Evolutionary conservation across 2,888 invertebrate species (phyloP), one percentile per base, ranked within the genome.

Genomic region (Heterodera filipjevi): DNA sequence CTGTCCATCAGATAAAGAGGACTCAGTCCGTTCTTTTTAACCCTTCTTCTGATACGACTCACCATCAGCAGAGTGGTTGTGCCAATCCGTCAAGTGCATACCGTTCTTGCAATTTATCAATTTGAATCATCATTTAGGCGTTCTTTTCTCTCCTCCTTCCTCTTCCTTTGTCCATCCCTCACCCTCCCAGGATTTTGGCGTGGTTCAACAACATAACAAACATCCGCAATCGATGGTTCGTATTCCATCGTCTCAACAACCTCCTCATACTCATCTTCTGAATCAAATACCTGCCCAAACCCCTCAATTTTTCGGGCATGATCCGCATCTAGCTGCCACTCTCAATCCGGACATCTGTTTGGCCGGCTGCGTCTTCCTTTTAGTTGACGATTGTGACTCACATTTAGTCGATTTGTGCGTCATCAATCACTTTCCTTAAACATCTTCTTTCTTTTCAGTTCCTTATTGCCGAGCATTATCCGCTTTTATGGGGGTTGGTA

Each of bases 361-460:
- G 75, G 82, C 82, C 59, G 82, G 82, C 19, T 81, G 82, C 72
- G 77, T 77, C 16, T 81, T 81, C 74, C 59, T 83, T 12, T 70
- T 83, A n/a, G 71, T 76, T n/a, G 80, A 83, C 46, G 77, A 82
- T 27, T 77, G 66, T 33, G 46, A 33, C 27, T 71, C 79, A 27
- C 53, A 76, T 30, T 35, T 77, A 33, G 77, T 79, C 14, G 79
- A 79, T 35, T 49, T 46, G 35, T 68, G n/a, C 59, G 77, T 49
- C 27, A 46, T 68, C 1, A 33, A 8, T 27, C 19, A 35, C 35
- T 59, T 2, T 64, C 16, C 16, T n/a, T n/a, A 49, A 22, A 44
- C 12, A 49, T 35, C 14, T 44, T n/a, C 35, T 6, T 10, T 32
- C 64, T n/a, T 75, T 75, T 32, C 44, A 75, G 75, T 46, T 33